These are phyloP conservation scores for Ypsolopha scabrella DNA, from an alignment of 2,888 invertebrate species.

Conservation along the genomic window DNA sequence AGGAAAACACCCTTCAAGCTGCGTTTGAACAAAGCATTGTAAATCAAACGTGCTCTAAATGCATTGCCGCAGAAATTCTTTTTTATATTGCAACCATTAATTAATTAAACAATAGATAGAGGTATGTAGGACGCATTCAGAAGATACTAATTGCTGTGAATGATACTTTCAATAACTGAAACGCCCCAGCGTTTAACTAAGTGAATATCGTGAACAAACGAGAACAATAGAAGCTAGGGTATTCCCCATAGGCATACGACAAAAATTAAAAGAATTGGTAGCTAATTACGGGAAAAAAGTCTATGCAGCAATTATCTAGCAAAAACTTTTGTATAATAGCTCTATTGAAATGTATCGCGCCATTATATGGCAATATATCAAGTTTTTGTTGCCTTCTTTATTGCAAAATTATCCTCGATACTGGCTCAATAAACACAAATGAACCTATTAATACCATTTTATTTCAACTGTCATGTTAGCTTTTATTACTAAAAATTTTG, in stretches of 20 bases:
- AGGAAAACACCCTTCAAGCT: slow-evolving; percentile 29
- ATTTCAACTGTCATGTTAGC: no score
- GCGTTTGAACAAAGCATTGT: slow-evolving; percentile 23
- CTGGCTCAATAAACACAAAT: not conserved
- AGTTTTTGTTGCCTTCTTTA: not conserved
- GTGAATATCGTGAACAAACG: not conserved
- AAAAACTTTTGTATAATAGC: slow-evolving; percentile 33
- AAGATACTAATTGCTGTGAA: not conserved
- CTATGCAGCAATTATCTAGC: slow-evolving; percentile 23
- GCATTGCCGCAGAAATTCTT: not conserved
- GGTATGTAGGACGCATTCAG: no score
- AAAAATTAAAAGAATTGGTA: slow-evolving; percentile 8
- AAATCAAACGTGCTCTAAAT: slow-evolving; percentile 16
- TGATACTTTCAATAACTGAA: no score
- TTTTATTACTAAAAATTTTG: no score
- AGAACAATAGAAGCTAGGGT: not conserved
- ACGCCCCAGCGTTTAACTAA: no score
- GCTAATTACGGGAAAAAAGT: slow-evolving; percentile 41
- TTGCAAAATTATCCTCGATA: slow-evolving; percentile 1
- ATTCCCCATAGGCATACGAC: slow-evolving; percentile 1
- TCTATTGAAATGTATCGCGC: slow-evolving; percentile 40
- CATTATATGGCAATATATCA: slow-evolving; percentile 11
- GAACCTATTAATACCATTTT: no score
- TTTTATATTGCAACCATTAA: not conserved
- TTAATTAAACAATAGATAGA: slow-evolving; percentile 1